Evolutionary conservation across 2,113 vertebrate genomes (phyloP).

Genomic region (Egretta garzetta): DNA sequence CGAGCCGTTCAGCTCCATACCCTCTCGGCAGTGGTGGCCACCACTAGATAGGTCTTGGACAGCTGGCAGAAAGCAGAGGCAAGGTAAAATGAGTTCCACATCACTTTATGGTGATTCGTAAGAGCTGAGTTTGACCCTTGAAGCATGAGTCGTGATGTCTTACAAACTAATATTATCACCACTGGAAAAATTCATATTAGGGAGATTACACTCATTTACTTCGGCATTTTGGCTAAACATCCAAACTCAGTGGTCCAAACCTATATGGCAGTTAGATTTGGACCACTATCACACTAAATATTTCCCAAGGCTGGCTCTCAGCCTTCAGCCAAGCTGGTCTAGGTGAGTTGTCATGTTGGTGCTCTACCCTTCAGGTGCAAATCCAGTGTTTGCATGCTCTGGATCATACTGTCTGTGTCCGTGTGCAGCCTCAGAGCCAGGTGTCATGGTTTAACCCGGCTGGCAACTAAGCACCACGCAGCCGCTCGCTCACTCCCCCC

Average conservation of each 20-base stretch:
- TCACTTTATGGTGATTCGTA: background rate
- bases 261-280: background rate
- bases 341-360: background rate
- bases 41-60: background rate
- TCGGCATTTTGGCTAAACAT: background rate
- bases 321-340: background rate
- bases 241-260: background rate
- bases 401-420: accelerated
- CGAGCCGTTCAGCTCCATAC: background rate
- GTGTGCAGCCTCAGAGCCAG: background rate
- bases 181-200: accelerated
- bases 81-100: background rate
- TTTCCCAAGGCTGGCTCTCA: background rate
- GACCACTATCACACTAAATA: background rate
- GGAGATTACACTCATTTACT: background rate
- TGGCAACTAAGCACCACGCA: too few species aligned
- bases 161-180: background rate
- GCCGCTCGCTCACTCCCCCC: too few species aligned
- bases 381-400: accelerated
- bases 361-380: background rate
- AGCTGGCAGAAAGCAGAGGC: background rate
- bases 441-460: too few species aligned
- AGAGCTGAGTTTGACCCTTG: background rate
- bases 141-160: background rate
- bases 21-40: background rate